Conservation (phyloP, 2,113 vertebrate species). For the Onychostoma macrolepis region DNA sequence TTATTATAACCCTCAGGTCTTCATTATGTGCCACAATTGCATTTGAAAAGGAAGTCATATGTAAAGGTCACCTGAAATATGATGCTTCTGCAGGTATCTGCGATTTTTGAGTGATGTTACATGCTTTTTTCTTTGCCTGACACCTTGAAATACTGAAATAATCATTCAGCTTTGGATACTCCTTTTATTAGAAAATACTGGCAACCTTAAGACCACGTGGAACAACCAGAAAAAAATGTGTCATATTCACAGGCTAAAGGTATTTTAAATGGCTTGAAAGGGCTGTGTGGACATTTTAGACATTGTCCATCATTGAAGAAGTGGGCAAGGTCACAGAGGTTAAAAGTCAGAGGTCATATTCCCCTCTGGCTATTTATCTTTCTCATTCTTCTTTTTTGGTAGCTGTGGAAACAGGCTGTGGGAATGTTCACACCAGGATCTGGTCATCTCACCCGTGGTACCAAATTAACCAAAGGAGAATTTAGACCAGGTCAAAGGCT, state of each 20-base stretch:
- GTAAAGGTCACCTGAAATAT: not conserved
- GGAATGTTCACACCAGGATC: not conserved
- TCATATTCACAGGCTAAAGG: not conserved
- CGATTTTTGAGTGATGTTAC: not conserved
- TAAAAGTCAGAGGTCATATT: slow-evolving; percentile 7
- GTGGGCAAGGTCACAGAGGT: slow-evolving; percentile 19
- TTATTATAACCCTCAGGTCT: not conserved
- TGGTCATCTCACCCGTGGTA: not conserved
- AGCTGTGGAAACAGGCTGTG: slow-evolving; percentile 17
- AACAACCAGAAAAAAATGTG: not conserved
- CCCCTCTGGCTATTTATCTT: slow-evolving; percentile 31
- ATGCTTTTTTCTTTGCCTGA: not conserved
- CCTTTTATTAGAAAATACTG: not conserved
- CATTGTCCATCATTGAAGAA: not conserved
- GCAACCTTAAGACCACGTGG: not conserved
- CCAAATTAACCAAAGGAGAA: slow-evolving; percentile 3
- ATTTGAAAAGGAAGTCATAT: not conserved
- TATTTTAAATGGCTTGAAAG: not conserved
- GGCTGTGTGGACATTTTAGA: slow-evolving; percentile 22
- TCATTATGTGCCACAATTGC: not conserved
- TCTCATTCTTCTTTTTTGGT: slow-evolving; percentile 21
- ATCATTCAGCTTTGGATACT: not conserved
- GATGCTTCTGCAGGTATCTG: not conserved
- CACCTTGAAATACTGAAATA: not conserved
- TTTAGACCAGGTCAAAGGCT: slow-evolving; percentile 9